These are phyloP conservation scores for Myoxocephalus aenaeus DNA, from an alignment of 2,797 vertebrate genomes.

Conservation along the genomic window DNA sequence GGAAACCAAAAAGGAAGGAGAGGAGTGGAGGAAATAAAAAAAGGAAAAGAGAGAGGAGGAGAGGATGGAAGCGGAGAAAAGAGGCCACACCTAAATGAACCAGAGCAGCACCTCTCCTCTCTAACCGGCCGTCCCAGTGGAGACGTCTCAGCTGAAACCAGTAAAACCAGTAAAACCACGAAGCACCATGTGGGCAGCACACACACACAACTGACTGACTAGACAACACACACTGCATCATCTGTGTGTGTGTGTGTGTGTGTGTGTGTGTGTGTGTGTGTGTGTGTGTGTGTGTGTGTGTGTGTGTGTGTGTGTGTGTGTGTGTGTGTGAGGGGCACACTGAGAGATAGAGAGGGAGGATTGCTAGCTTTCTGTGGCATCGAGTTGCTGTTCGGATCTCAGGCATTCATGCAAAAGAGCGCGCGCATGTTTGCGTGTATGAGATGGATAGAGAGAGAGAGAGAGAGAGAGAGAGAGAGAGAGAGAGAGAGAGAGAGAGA, in stretches of 20 bases:
- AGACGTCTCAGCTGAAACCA: background rate
- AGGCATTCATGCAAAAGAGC: constrained; percentile 19
- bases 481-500: background rate
- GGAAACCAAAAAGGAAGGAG: background rate
- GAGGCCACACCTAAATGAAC: constrained; percentile 62
- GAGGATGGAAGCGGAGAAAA: background rate
- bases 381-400: constrained; percentile 2
- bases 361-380: background rate
- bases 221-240: background rate
- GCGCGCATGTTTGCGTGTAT: background rate
- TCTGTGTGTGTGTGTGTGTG: background rate
- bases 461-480: constrained; percentile 12
- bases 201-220: background rate
- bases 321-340: background rate
- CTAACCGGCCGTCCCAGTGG: constrained; percentile 18
- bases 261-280: background rate
- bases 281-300: background rate
- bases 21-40: background rate
- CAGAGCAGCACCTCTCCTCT: constrained; percentile 8
- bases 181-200: background rate
- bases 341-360: background rate
- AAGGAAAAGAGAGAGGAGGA: background rate
- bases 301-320: background rate
- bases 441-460: background rate
- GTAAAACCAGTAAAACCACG: constrained; percentile 31